A percentile compares a stretch with the other conserved stretches of the same genome.
phyloP scores from a whole-genome alignment of 2,797 vertebrate genomes.

The Valencia hispanica region DNA sequence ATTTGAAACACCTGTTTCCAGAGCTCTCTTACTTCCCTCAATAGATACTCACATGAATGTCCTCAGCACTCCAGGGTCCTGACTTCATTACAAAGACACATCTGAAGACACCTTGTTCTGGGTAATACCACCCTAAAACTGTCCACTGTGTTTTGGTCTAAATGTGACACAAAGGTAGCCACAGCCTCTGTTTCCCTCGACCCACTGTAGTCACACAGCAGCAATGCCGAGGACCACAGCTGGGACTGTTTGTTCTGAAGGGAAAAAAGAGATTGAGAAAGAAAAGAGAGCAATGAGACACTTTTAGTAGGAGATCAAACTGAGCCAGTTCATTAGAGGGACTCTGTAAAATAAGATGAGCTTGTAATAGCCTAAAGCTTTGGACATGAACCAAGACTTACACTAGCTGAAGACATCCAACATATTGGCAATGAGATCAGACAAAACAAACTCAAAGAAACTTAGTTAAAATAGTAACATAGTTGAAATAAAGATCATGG shows the following conservation, averaged over 20 bases:
- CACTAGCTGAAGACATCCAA: constrained; percentile 80
- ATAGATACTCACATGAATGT: constrained; percentile 2
- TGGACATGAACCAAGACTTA: constrained; percentile 76
- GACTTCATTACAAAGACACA: constrained; percentile 49
- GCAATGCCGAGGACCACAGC: constrained; percentile 58
- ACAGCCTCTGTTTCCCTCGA: constrained; percentile 33
- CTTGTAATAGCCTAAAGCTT: constrained; percentile 72
- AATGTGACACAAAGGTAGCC: not conserved
- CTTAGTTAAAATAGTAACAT: too few relatives aligned
- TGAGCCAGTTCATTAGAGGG: constrained; percentile 88
- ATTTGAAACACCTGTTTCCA: constrained; percentile 48
- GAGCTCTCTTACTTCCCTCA: not conserved
- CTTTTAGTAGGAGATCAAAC: constrained; percentile 81
- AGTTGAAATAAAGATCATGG: too few relatives aligned
- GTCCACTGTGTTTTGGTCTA: not conserved
- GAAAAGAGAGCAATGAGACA: constrained; percentile 22
- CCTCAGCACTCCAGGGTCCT: constrained; percentile 24
- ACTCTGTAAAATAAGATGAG: constrained; percentile 82
- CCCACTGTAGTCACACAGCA: constrained; percentile 78
- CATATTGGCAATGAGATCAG: constrained; percentile 7
- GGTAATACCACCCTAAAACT: constrained; percentile 20
- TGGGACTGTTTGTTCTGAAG: constrained; percentile 59
- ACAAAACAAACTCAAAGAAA: not conserved
- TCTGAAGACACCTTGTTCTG: constrained; percentile 60
- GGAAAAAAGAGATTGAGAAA: constrained; percentile 29